Evolutionary conservation across 2,797 vertebrate species (phyloP).

Genomic region (Semotilus atromaculatus): DNA sequence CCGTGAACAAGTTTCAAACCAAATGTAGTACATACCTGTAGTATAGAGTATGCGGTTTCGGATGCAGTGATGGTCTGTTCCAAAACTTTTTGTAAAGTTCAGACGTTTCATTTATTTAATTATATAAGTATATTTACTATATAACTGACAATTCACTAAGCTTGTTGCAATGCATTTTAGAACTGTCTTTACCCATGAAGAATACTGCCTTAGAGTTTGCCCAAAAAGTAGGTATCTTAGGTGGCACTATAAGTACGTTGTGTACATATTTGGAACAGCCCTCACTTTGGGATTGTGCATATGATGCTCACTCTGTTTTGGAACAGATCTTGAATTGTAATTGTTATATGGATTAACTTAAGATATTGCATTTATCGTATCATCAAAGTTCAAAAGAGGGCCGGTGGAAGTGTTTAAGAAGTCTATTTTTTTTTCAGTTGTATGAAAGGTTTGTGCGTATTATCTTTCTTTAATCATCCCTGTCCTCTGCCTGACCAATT

Average conservation of each 20-base stretch:
- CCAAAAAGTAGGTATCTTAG: neutral
- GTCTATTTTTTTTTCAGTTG: neutral
- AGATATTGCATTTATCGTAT: constrained; percentile 4
- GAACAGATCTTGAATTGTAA: neutral
- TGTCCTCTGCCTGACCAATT: neutral
- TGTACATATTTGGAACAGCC: neutral
- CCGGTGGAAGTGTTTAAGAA: neutral
- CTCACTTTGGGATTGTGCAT: neutral
- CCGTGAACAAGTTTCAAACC: neutral
- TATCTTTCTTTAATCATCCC: constrained; percentile 16
- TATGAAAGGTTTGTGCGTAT: neutral
- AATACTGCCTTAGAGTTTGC: neutral
- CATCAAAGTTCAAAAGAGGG: neutral
- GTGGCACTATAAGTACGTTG: neutral
- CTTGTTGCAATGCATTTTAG: neutral
- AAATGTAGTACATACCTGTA: too few relatives aligned
- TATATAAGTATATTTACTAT: neutral
- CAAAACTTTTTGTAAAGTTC: neutral
- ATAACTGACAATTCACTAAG: neutral
- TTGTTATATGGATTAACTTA: neutral
- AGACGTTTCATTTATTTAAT: neutral
- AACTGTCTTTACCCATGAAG: neutral
- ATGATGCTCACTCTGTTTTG: neutral
- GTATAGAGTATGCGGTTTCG: too few relatives aligned
- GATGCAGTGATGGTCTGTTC: neutral